Base-by-base conservation (phyloP, 2,797 vertebrate genomes). In the Sebastes alutus region DNA sequence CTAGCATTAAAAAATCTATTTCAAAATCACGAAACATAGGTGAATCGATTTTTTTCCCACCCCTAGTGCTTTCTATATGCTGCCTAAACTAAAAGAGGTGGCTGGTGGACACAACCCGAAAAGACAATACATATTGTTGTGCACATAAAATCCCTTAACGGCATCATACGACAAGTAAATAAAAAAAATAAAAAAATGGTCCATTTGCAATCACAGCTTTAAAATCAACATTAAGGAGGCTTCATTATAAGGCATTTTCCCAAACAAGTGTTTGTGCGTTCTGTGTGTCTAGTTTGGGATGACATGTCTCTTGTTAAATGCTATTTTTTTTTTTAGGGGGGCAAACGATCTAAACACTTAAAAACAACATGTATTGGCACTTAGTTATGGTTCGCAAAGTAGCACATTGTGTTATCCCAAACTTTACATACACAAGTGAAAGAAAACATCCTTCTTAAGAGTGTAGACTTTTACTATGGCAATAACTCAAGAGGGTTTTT, bases 171-270 rank as follows among this genome's bases (percentile, higher is more conserved):
- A 42, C 54, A 55, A 56, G 32, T 9, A 70, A 61, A 77, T 52
- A 55, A 2, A 55, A 63, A 27, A 22, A 35, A 66, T 1, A 62
- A 25, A 58, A 11, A 61, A n/a, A 30, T 7, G 18, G n/a, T 71
- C 33, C 25, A 32, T 61, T 73, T 68, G 27, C 8, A 29, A 76
- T 79, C n/a, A 27, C 64, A 55, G 20, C 52, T 83, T 68, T 55
- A 52, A 64, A 75, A 81, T 60, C 4, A 60, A 65, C 12, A 56
- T 38, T 52, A 46, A 82, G 22, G 22, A 88, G 27, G 66, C 66
- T 42, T 79, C 61, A 16, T 52, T 77, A 20, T 68, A 85, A 86
- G 73, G 84, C 72, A 27, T 79, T 63, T 46, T 11, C 38, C 25
- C 22, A 62, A 46, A 60, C 2, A 42, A 29, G 14, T 66, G 55